These are phyloP conservation scores for Zele albiditarsus DNA, from an alignment of 2,888 invertebrate species.

Conservation along the genomic window DNA sequence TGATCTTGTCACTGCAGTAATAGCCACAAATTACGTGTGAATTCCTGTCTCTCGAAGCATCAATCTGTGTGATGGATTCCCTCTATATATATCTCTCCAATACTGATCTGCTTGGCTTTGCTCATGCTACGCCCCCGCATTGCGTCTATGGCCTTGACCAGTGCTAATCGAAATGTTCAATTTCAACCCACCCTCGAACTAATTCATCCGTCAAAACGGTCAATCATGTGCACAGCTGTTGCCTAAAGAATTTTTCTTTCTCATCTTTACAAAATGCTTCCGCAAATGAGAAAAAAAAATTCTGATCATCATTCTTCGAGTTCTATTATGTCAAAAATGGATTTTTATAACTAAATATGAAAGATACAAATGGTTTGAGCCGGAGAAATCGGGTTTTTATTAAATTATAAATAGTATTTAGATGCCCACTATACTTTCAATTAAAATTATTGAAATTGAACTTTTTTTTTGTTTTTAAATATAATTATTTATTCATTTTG, in stretches of 20 bases:
- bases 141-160: background rate
- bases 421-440: too few relatives aligned
- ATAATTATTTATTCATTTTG: too few relatives aligned
- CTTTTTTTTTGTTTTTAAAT: too few relatives aligned
- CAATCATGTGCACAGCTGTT: background rate
- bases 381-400: too few relatives aligned
- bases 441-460: too few relatives aligned
- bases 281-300: too few relatives aligned
- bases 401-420: too few relatives aligned
- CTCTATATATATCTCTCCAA: background rate
- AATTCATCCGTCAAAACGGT: background rate
- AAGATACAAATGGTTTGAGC: too few relatives aligned
- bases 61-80: background rate
- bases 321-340: too few relatives aligned
- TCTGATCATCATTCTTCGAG: too few relatives aligned
- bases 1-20: background rate
- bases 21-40: background rate
- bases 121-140: background rate
- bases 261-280: too few relatives aligned
- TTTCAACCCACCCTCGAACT: background rate
- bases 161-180: constrained; percentile 2
- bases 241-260: background rate
- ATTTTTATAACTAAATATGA: too few relatives aligned
- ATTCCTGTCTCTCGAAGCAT: background rate
- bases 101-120: background rate